Percentiles rank a stretch among this genome's conserved stretches.
Evolutionary conservation across 2,797 vertebrate genomes (phyloP).

Genomic region (Poeciliopsis gracilis): DNA sequence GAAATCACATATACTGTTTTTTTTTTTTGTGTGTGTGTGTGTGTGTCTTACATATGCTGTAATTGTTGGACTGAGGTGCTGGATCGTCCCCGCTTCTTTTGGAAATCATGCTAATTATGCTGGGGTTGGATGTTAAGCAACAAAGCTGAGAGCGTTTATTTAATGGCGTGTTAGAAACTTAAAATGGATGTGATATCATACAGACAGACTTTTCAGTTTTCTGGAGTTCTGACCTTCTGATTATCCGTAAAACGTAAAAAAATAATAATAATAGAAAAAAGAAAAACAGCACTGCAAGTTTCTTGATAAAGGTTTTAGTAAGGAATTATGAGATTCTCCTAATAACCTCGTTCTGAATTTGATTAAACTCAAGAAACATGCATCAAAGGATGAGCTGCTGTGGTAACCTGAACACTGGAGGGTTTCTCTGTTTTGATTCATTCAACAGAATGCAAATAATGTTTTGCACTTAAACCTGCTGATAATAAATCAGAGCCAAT

Average conservation of each 20-base stretch:
- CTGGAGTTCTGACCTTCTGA: neutral
- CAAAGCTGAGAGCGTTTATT: constrained; percentile 41
- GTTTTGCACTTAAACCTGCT: neutral
- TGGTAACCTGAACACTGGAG: neutral
- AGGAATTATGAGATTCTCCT: neutral
- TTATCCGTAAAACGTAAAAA: neutral
- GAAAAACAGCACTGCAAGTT: neutral
- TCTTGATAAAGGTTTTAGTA: neutral
- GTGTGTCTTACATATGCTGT: constrained; percentile 65
- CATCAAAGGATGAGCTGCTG: neutral
- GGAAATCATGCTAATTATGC: constrained; percentile 62
- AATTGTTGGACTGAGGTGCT: constrained; percentile 73
- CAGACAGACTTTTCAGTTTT: neutral
- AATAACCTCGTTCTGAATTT: neutral
- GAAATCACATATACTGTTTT: constrained; percentile 70
- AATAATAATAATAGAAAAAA: neutral
- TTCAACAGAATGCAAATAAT: neutral
- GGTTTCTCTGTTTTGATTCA: neutral
- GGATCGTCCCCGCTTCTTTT: constrained; percentile 52
- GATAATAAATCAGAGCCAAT: neutral
- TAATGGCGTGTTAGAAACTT: constrained; percentile 38
- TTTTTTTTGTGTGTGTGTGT: constrained; percentile 50
- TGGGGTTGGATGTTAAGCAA: constrained; percentile 50
- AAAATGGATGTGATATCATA: neutral
- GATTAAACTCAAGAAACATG: no score